phyloP scores from a whole-genome alignment of 2,888 invertebrate species.

The Perdita meconis region DNA sequence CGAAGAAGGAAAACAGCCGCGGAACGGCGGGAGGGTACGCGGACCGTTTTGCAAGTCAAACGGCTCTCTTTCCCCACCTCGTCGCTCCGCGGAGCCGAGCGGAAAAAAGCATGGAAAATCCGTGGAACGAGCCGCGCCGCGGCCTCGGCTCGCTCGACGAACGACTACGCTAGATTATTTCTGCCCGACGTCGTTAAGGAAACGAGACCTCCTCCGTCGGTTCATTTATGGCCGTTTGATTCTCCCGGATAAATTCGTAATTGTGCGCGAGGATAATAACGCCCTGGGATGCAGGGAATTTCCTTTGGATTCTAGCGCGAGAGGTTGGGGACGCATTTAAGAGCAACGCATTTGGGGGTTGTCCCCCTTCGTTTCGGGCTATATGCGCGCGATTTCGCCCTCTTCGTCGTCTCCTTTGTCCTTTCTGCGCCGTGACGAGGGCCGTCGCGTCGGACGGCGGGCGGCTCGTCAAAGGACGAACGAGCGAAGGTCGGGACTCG shows the following conservation, averaged over 20 bases:
- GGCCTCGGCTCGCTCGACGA: slow-evolving; percentile 30
- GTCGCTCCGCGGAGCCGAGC: not conserved
- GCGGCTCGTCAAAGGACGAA: slow-evolving; percentile 69
- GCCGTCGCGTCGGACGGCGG: too few relatives aligned
- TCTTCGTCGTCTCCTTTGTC: not conserved
- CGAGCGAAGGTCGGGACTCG: slow-evolving; percentile 56
- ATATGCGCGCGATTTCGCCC: slow-evolving; percentile 4
- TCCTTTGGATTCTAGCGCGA: slow-evolving; percentile 6
- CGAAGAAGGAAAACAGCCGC: slow-evolving; percentile 58
- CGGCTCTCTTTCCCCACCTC: not conserved
- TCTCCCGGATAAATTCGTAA: slow-evolving; percentile 26
- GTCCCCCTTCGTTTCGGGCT: not conserved
- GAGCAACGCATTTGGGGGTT: too few relatives aligned
- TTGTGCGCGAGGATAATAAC: not conserved
- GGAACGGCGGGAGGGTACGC: slow-evolving; percentile 33
- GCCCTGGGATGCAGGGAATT: not conserved
- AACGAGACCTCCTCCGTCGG: not conserved
- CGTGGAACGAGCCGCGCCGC: slow-evolving; percentile 31
- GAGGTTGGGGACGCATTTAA: too few relatives aligned
- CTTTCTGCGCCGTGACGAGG: slow-evolving; percentile 13
- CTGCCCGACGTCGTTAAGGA: slow-evolving; percentile 34
- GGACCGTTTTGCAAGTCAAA: slow-evolving; percentile 71
- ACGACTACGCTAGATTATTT: slow-evolving; percentile 50
- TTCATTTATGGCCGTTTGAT: slow-evolving; percentile 1
- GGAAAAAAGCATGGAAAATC: slow-evolving; percentile 44